Conservation (phyloP, 2,113 vertebrate genomes). For the Copsychus sechellarum region DNA sequence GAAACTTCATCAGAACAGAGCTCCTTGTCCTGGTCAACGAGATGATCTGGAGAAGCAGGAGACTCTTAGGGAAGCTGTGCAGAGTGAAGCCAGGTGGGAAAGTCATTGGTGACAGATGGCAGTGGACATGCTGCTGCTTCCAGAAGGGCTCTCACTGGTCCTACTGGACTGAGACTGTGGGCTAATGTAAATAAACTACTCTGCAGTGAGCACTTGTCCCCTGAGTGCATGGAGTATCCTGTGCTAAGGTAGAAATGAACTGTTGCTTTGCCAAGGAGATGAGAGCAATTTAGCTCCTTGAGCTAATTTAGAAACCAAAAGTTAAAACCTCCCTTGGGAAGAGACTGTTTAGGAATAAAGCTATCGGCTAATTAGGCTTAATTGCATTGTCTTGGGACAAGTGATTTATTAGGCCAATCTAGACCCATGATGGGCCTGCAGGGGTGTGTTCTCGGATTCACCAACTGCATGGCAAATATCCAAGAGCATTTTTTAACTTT, state of each 20-base stretch:
- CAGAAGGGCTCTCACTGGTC: not conserved
- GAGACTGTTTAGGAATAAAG: conserved; percentile 68
- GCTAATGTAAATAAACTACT: not conserved
- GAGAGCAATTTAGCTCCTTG: conserved; percentile 62
- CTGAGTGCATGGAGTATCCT: not conserved
- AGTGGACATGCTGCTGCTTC: not conserved
- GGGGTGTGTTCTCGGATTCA: conserved; percentile 39
- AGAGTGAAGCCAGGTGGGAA: not conserved
- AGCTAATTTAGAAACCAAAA: conserved; percentile 70
- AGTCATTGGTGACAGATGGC: not conserved
- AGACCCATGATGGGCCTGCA: conserved; percentile 59
- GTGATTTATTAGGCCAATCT: conserved; percentile 72
- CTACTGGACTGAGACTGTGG: not conserved
- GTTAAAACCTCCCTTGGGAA: conserved; percentile 68
- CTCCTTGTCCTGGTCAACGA: not conserved
- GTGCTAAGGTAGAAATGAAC: not conserved
- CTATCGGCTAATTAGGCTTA: conserved; percentile 69
- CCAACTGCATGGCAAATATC: conserved; percentile 58
- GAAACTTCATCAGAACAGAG: not conserved
- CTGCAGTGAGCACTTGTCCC: not conserved
- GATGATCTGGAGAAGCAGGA: not conserved
- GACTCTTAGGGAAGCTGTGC: not conserved
- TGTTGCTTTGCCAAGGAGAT: conserved; percentile 53
- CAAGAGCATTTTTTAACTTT: conserved; percentile 53
- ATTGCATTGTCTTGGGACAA: conserved; percentile 72